Base-by-base conservation (phyloP, 2,797 vertebrate species). In the Hydrocynus forskahlii region DNA sequence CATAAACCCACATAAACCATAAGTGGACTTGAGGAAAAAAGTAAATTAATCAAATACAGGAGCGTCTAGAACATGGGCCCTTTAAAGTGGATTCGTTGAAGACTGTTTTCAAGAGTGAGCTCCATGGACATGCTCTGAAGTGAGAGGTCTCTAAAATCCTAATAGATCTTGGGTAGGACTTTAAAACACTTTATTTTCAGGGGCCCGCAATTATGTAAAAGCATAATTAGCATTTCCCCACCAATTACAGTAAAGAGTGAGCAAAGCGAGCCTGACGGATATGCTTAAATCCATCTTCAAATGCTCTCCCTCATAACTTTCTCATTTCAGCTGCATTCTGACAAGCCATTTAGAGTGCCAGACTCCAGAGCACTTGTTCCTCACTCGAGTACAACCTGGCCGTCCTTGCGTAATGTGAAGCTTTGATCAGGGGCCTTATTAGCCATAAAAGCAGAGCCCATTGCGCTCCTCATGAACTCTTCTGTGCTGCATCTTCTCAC, bases 391-490 rank as follows among this genome's bases (percentile, higher is more conserved):
- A 90, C 90, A 91, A 90, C 90, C 89, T 89, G 83, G 84, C 85
- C 85, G 87, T 87, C 84, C 91, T 86, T 88, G 89, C 91, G 89
- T 89, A 91, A 90, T 88, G 87, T 87, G 86, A 89, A 91, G 91
- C 93, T 95, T 94, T 95, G 93, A 94, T 94, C 91, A 93, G 88
- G 67, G 75, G 60, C 84, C 92, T 92, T 92, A 92, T 92, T 93
- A 93, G 89, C 84, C 89, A 87, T 92, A 91, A 94, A 92, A 92
- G 90, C 91, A 88, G 86, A 88, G 89, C 83, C 89, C 85, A 90
- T 92, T 86, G 87, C 78, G 87, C 87, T 86, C 78, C 82, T 81
- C 80, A 80, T 83, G 75, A 80, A 81, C 86, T 80, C 85, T 84
- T 86, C 87, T 83, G 69, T 43, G 81, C 83, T 81, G 76, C 89